phyloP scores from a whole-genome alignment of 2,113 vertebrate species.

The Dasyornis broadbenti region DNA sequence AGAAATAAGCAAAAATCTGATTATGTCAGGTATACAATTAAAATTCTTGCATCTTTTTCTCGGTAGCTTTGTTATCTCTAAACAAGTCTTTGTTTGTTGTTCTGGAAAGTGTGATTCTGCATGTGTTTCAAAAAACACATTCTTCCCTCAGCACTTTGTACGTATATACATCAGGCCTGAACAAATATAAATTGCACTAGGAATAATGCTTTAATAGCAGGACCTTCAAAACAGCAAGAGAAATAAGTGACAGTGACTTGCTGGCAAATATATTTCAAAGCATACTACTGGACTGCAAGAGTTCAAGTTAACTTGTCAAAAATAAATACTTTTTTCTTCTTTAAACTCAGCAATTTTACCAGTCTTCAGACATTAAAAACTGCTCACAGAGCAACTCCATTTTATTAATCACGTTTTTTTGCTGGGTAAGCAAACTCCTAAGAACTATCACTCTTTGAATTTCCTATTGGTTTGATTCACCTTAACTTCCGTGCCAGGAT shows the following conservation, averaged over 20 bases:
- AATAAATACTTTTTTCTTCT: not conserved
- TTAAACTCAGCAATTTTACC: slow-evolving; percentile 19
- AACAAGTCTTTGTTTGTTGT: not conserved
- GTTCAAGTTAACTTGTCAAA: slow-evolving; percentile 2
- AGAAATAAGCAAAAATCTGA: not conserved
- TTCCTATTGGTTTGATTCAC: not conserved
- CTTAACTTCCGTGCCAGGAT: not conserved
- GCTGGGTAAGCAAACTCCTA: not conserved
- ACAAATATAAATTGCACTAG: not conserved
- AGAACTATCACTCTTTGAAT: not conserved
- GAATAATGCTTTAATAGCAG: not conserved
- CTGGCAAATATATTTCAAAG: slow-evolving; percentile 23
- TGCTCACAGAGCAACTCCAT: not conserved
- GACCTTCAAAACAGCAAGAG: not conserved
- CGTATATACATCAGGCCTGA: not conserved
- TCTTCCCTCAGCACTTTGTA: not conserved
- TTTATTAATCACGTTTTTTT: not conserved
- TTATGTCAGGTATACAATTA: not conserved
- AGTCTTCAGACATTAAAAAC: not conserved
- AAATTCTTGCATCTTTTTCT: not conserved
- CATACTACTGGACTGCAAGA: not conserved
- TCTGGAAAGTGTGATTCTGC: not conserved
- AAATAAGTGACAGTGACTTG: not conserved
- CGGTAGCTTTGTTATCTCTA: not conserved
- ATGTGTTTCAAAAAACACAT: not conserved